phyloP scores from a whole-genome alignment of 2,888 invertebrate species.

The Dryobota labecula region DNA sequence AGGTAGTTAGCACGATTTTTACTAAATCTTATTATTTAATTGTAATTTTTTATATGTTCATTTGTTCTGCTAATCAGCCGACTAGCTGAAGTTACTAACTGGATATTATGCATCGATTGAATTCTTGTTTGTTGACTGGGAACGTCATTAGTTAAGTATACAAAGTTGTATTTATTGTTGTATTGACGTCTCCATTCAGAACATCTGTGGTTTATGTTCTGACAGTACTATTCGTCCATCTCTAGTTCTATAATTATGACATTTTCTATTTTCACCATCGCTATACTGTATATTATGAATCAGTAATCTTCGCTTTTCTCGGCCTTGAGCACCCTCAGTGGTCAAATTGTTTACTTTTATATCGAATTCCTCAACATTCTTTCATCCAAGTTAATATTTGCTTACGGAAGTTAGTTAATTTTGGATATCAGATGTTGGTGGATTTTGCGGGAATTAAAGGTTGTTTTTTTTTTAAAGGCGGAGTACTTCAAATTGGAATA shows the following conservation, averaged over 20 bases:
- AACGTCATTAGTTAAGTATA: too few relatives aligned
- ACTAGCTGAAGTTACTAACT: background rate
- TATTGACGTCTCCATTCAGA: background rate
- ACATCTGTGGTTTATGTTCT: background rate
- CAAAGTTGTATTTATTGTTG: background rate
- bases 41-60: too few relatives aligned
- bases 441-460: slow-evolving; percentile 13
- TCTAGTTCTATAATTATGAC: background rate
- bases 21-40: too few relatives aligned
- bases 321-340: background rate
- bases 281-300: slow-evolving; percentile 7
- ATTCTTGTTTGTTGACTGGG: too few relatives aligned
- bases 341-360: slow-evolving; percentile 35
- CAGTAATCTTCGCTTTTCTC: slow-evolving; percentile 3
- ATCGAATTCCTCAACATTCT: slow-evolving; percentile 28
- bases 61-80: background rate
- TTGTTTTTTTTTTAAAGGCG: too few relatives aligned
- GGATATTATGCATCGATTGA: background rate
- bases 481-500: too few relatives aligned
- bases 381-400: slow-evolving; percentile 36
- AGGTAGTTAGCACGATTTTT: too few relatives aligned
- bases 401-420: slow-evolving; percentile 26
- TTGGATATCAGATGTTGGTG: slow-evolving; percentile 29
- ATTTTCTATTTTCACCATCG: background rate
- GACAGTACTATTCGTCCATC: background rate